A percentile compares a stretch with the other conserved stretches of the same genome.
phyloP scores from a whole-genome alignment of 2,797 vertebrate genomes.

The Intellagama lesueurii region DNA sequence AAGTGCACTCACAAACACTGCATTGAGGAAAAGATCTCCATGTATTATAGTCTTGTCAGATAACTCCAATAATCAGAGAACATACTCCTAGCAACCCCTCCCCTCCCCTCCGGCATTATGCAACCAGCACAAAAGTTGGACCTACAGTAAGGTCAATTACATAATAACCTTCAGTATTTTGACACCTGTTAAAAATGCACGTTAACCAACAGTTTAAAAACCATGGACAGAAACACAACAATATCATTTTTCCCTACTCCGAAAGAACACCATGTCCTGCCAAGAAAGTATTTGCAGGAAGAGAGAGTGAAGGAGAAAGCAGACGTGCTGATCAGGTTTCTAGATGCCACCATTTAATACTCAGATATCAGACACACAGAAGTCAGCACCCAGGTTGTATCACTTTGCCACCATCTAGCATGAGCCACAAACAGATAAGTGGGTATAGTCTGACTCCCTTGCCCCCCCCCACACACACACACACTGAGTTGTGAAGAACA shows the following conservation, averaged over 20 bases:
- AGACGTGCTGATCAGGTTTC: slow-evolving; percentile 29
- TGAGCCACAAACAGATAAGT: neutral
- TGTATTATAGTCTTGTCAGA: neutral
- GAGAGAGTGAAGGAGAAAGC: slow-evolving; percentile 7
- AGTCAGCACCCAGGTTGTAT: neutral
- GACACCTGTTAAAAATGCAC: slow-evolving; percentile 34
- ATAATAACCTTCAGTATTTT: slow-evolving; percentile 27
- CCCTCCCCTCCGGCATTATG: neutral
- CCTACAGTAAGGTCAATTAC: slow-evolving; percentile 17
- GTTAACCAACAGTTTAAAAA: slow-evolving; percentile 32
- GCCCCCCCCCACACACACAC: no score
- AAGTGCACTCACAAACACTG: neutral
- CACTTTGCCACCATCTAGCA: neutral
- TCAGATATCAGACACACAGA: neutral
- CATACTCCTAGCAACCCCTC: neutral
- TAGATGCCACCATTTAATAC: slow-evolving; percentile 12
- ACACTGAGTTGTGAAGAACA: neutral
- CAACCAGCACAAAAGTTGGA: slow-evolving; percentile 8
- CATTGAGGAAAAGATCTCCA: neutral
- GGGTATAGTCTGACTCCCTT: neutral
- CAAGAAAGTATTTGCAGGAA: slow-evolving; percentile 15
- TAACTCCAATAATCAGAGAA: neutral
- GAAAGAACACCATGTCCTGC: slow-evolving; percentile 37
- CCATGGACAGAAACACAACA: slow-evolving; percentile 12
- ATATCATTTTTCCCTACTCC: slow-evolving; percentile 32